phyloP scores from a whole-genome alignment of 2,797 vertebrate genomes.

The Lutjanus argentimaculatus region DNA sequence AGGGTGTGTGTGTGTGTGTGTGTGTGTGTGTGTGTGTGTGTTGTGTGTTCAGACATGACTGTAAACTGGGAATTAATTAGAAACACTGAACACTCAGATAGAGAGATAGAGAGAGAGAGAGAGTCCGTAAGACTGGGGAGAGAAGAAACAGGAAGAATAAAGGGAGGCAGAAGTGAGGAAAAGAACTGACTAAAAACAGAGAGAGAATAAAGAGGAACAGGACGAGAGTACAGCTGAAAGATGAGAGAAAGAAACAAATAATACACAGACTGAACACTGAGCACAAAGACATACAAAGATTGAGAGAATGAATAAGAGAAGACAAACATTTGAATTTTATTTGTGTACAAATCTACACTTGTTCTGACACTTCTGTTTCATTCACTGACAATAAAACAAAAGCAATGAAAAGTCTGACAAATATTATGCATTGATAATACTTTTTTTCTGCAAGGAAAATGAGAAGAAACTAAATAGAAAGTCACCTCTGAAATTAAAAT shows the following conservation, averaged over 20 bases:
- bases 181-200: background rate
- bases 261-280: background rate
- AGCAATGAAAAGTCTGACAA: no score
- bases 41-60: conserved; percentile 35
- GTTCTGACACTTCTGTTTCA: background rate
- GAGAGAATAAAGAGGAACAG: conserved; percentile 6
- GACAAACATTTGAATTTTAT: background rate
- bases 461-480: no score
- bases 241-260: background rate
- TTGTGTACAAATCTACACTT: background rate
- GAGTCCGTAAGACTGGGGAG: background rate
- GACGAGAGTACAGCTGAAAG: background rate
- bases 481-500: no score
- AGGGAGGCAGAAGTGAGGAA: background rate
- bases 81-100: conserved; percentile 45
- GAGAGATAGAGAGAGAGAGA: background rate
- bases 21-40: conserved; percentile 21
- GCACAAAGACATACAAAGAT: background rate
- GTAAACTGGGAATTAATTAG: conserved; percentile 71
- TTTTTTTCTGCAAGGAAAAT: no score
- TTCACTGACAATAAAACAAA: background rate
- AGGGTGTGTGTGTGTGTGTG: conserved; percentile 8
- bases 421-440: no score
- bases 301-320: background rate
- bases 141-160: background rate